Evolutionary conservation across 2,888 invertebrate genomes (phyloP).

Genomic region (Phoenoteleia sp.): DNA sequence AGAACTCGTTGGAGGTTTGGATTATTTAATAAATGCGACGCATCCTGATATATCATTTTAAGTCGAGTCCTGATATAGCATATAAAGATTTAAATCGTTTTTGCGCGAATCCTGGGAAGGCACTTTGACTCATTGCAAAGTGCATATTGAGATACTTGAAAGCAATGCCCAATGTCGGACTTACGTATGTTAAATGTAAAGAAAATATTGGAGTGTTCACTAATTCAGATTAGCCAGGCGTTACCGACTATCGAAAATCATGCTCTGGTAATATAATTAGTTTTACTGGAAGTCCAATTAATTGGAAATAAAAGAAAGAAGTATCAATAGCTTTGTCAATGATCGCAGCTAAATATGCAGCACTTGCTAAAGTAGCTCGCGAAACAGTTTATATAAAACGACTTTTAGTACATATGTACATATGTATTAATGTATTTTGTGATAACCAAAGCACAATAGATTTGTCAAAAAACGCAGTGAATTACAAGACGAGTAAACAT

Average conservation of each 20-base stretch:
- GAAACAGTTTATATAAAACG: conserved; percentile 20
- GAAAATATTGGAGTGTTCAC: conserved; percentile 47
- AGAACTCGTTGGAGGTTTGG: conserved; percentile 68
- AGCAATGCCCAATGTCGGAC: conserved; percentile 49
- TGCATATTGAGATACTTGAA: conserved; percentile 67
- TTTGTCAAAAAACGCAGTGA: conserved; percentile 45
- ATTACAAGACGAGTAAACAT: conserved; percentile 66
- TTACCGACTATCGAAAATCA: not conserved
- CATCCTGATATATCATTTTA: conserved; percentile 20
- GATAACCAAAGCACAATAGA: conserved; percentile 1
- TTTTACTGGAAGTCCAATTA: not conserved
- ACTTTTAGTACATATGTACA: conserved; percentile 20
- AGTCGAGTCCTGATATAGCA: too few relatives aligned
- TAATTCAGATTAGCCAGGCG: conserved; percentile 69
- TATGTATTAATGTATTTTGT: conserved; percentile 3
- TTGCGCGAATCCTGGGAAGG: conserved; percentile 17
- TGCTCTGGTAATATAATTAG: conserved; percentile 23
- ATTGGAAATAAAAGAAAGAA: conserved; percentile 10
- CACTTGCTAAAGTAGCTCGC: conserved; percentile 16
- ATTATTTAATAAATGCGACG: conserved; percentile 59
- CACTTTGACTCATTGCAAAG: conserved; percentile 58
- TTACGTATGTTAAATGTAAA: conserved; percentile 48
- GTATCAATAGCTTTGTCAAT: not conserved
- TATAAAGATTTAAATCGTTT: conserved; percentile 67
- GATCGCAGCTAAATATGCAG: conserved; percentile 35